Base-by-base conservation (phyloP, 2,113 vertebrate genomes). In the Hydrolagus affinis region DNA sequence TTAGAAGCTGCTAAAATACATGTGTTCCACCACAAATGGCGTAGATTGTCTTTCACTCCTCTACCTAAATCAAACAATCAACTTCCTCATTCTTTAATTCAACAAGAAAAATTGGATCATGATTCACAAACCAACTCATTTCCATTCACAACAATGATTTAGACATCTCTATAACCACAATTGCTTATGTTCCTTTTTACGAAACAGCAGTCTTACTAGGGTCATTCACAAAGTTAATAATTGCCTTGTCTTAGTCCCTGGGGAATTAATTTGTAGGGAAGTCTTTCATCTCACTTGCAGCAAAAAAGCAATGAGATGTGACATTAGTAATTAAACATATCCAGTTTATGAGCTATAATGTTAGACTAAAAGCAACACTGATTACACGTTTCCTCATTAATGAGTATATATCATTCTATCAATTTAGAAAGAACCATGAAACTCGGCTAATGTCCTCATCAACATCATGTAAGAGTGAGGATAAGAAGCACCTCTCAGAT, bases 211-310 rank as follows among this genome's bases (percentile, higher is more conserved):
- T 64, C 23, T 15, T 66, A 60, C 60, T 64, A 6, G 14, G 32
- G 14, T 80, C 57, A 80, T 80, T 64, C 57, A 15, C 76, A 80
- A 62, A 62, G 76, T 23, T 28, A 80, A 25, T 28, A 64, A 80
- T 83, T 66, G 28, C 3, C 21, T 66, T 83, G 77, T 21, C 15
- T 66, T 30, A 14, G 10, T 66, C 14, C 59, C 62, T 32, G 15
- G 12, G 28, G 60, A 83, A 66, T 83, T 28, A 83, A 8, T 25
- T 64, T 83, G 1, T 15, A 44, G 44, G 44, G 44, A 44, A 44
- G 44, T 44, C 1, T 30, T 83, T 17, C 25, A 30, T 80, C 23
- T 62, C 60, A 9, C 10, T 17, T 32, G 60, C 15, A 19, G 77
- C 14, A 10, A 66, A 25, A 32, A 83, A 12, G 76, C 14, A 64